Conservation (phyloP, 2,797 vertebrate species). For the Mormyrops attenuatus region DNA sequence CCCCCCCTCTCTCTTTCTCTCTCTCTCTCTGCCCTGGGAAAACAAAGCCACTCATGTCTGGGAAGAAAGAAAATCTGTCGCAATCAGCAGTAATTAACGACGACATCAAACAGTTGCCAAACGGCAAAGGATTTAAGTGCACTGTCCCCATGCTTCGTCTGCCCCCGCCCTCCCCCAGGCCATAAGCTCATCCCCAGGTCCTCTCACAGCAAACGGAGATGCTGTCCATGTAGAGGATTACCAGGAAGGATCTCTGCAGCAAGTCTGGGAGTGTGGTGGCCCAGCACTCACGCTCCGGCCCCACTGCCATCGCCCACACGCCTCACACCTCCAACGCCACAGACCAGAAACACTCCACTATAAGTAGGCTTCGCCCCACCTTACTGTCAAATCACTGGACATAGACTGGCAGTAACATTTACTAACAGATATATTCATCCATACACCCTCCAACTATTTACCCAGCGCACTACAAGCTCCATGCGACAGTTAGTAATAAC, state of each 20-base stretch:
- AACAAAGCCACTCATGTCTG: slow-evolving; percentile 55
- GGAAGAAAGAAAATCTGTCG: slow-evolving; percentile 60
- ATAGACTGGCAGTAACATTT: background rate
- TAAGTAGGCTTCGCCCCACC: background rate
- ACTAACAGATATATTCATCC: background rate
- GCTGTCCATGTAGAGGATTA: slow-evolving; percentile 25
- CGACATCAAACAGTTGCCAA: slow-evolving; percentile 63
- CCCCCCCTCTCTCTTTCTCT: background rate
- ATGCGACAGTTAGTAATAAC: background rate
- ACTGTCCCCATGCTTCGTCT: slow-evolving; percentile 25
- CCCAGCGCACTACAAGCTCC: background rate
- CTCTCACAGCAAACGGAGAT: slow-evolving; percentile 12
- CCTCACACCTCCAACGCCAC: background rate
- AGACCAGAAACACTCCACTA: background rate
- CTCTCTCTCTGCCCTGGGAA: slow-evolving; percentile 34
- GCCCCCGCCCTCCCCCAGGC: background rate
- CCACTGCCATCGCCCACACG: background rate
- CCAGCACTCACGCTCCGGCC: background rate
- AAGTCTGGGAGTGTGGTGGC: background rate
- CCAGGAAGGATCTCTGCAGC: slow-evolving; percentile 14
- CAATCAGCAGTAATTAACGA: slow-evolving; percentile 67
- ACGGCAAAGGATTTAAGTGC: slow-evolving; percentile 57
- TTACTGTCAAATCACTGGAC: background rate
- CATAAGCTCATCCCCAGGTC: slow-evolving; percentile 18
- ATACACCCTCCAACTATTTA: background rate